Base-by-base conservation (phyloP, 2,888 invertebrate species). In the Hemaris fuciformis region DNA sequence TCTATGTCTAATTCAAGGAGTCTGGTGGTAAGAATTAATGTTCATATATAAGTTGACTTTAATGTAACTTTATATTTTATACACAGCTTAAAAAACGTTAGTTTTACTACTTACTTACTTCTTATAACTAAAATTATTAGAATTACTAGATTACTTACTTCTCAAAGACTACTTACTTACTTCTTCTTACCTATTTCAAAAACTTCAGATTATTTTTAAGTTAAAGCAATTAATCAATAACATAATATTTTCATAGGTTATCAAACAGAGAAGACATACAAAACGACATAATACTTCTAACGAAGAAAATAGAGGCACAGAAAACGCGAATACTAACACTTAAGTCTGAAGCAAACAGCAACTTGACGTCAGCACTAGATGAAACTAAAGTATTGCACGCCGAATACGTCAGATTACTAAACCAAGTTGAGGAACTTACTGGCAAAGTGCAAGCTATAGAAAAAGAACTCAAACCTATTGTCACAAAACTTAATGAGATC, bases 201-300 rank as follows among this genome's bases (percentile, higher is more conserved):
- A 34, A 3, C 8, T 8, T 3, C 3, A 6, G 8, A 22, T 20
- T 22, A 4, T 13, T 53, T 15, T 5, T 3, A 53, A 15, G 25
- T 15, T 23, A 18, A 22, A 18, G 6, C 1, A 43, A 38, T 22
- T 38, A 38, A 1, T 41, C 43, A 5, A 59, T 18, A 59, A n/a
- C 1, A 20, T 22, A 61, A 22, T 46, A 25, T 34, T 46, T 61
- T 67, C 59, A 77, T 82, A 94, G 94, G 86, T 93, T 98, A 75
- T 96, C 98, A 1, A 97, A 96, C 70, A 94, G 97, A 66, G 98
- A 97, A 88, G 98, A 97, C 81, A 83, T 97, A 4, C 96, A 97
- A 79, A 94, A 96, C 76, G 97, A 96, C 74, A 94, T 95, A 61
- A 91, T 94, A n/a, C 93, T 94, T 23, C 88, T 96, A 22, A 87